Percentiles rank a stretch among this genome's conserved stretches.
phyloP scores from a whole-genome alignment of 2,797 vertebrate genomes.

The Smutsia gigantea region DNA sequence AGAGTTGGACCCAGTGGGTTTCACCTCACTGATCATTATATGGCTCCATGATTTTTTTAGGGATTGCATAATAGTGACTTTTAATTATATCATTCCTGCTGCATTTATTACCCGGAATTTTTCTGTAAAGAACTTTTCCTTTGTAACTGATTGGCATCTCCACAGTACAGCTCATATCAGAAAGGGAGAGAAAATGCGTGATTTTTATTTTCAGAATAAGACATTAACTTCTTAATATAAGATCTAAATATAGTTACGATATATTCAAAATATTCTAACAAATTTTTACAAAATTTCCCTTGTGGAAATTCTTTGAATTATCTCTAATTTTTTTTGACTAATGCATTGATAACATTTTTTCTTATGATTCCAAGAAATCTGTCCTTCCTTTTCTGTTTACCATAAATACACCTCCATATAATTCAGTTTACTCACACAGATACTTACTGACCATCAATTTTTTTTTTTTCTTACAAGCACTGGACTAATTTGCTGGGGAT shows the following conservation, averaged over 20 bases:
- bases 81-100: not conserved
- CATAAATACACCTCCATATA: not conserved
- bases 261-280: not conserved
- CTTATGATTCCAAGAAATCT: not conserved
- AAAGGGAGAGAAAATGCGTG: not conserved
- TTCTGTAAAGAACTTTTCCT: not conserved
- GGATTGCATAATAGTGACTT: not conserved
- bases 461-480: not conserved
- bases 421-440: not conserved
- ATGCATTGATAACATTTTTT: not conserved
- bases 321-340: not conserved
- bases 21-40: not conserved
- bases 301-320: not conserved
- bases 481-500: not conserved
- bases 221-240: not conserved
- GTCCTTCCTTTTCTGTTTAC: not conserved
- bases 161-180: not conserved
- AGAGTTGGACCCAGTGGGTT: not conserved
- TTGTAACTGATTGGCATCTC: not conserved
- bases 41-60: not conserved
- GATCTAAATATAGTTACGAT: not conserved
- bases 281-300: not conserved
- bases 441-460: not conserved
- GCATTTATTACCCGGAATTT: not conserved
- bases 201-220: constrained; percentile 3